Percentiles rank a stretch among this genome's conserved stretches.
phyloP scores from a whole-genome alignment of 1,140 invertebrate species.

The Drosophila gunungcola region DNA sequence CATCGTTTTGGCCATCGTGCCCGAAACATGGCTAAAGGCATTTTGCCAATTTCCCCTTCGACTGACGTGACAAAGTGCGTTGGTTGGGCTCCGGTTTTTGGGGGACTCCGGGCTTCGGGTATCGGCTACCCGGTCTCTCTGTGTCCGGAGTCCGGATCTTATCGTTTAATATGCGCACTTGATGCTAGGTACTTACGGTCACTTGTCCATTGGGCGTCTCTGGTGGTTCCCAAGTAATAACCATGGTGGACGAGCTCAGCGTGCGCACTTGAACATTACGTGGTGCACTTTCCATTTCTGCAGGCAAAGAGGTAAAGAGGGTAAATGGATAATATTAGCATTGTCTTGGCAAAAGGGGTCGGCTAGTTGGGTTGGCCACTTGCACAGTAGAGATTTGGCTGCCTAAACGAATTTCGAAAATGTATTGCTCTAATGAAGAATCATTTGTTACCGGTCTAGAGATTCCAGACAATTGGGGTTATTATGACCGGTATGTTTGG shows the following conservation, averaged over 20 bases:
- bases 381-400: not conserved
- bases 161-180: slow-evolving; percentile 64
- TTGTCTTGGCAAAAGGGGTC: slow-evolving; percentile 27
- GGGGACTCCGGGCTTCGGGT: not conserved
- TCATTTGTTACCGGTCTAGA: not conserved
- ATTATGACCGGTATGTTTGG: not conserved
- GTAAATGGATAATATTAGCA: slow-evolving; percentile 40
- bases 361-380: not conserved
- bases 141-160: slow-evolving; percentile 5
- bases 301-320: slow-evolving; percentile 2
- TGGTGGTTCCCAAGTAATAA: slow-evolving; percentile 98
- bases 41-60: slow-evolving; percentile 50
- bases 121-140: not conserved
- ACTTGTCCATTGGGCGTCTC: slow-evolving; percentile 98
- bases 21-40: slow-evolving; percentile 49
- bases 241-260: slow-evolving; percentile 97
- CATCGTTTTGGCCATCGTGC: not conserved
- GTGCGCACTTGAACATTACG: slow-evolving; percentile 96
- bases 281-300: slow-evolving; percentile 97
- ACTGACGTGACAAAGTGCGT: slow-evolving; percentile 48
- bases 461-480: not conserved
- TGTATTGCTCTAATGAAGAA: not conserved
- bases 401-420: slow-evolving; percentile 6
- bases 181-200: slow-evolving; percentile 89
- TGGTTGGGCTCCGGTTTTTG: slow-evolving; percentile 1